Evolutionary conservation across 2,797 vertebrate genomes (phyloP), one percentile per base, ranked within the genome.

Genomic region (Gambusia yucatana): DNA sequence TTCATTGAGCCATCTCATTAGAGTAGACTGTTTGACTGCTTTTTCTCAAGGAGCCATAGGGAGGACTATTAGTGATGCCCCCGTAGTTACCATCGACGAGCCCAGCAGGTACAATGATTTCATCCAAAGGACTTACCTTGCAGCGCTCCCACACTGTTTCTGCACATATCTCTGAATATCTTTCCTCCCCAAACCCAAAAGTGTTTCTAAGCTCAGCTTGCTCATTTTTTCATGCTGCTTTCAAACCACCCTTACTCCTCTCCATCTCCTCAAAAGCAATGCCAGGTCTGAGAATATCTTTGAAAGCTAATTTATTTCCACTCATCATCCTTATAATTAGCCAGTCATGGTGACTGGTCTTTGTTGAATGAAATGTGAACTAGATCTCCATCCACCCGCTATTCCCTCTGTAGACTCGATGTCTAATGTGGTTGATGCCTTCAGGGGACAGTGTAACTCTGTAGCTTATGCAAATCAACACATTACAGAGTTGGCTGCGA

Each of bases 1-100:
- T 93, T 93, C 91, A 85, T 92, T 94, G 93, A 91, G 82, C 88
- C 91, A 50, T 93, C 93, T 95, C 92, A 94, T 95, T 95, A 95
- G 84, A 91, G 82, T 79, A 83, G 80, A 86, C 84, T 87, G 86
- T 85, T 84, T 89, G 88, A 86, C 87, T 80, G 79, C 82, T 87
- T 89, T 88, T 91, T 90, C 86, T 88, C 76, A 17, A 77, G 82
- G 83, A 94, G 86, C 87, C 82, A 91, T 84, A 82, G 88, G 89
- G 84, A 89, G 82, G 71, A 86, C 90, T 89, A 93, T 95, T 94
- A 94, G 90, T 79, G 92, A 87, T 90, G 90, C 84, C 91, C 87
- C 88, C 77, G 79, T 86, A 83, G 88, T 91, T 91, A 73, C 82
- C 77, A 30, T 80, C 79, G 65, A 83, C 25, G 74, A 91, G 86